Percentiles rank a stretch among this genome's conserved stretches.
phyloP scores from a whole-genome alignment of 2,888 invertebrate genomes.

The Ferdinandea cuprea region DNA sequence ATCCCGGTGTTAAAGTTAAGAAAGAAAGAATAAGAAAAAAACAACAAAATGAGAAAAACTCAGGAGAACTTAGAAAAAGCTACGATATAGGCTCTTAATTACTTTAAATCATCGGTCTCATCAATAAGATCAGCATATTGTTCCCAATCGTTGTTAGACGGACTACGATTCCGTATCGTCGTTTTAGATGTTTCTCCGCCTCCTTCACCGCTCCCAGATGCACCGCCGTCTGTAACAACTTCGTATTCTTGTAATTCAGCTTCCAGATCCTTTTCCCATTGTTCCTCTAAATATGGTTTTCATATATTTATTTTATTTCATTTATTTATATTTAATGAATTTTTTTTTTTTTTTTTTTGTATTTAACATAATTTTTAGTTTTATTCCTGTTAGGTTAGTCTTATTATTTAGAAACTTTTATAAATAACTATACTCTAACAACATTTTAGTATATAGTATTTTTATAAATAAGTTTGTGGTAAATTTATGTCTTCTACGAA shows the following conservation, averaged over 20 bases:
- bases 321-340: conserved; percentile 41
- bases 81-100: conserved; percentile 84
- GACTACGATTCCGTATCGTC: conserved; percentile 80
- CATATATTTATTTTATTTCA: conserved; percentile 69
- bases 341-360: conserved; percentile 46
- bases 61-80: conserved; percentile 83
- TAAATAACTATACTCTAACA: conserved; percentile 63
- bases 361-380: conserved; percentile 42
- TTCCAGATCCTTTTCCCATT: conserved; percentile 98
- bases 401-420: conserved; percentile 54
- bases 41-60: conserved; percentile 77
- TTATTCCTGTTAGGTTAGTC: conserved; percentile 58
- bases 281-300: conserved; percentile 86
- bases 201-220: conserved; percentile 75
- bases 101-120: conserved; percentile 84
- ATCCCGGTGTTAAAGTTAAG: conserved; percentile 74
- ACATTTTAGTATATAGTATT: conserved; percentile 61
- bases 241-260: conserved; percentile 98
- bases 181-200: conserved; percentile 79
- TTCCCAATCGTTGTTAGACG: conserved; percentile 83
- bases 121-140: conserved; percentile 83
- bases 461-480: conserved; percentile 60
- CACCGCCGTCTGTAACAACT: conserved; percentile 87
- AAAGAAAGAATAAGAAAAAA: conserved; percentile 76
- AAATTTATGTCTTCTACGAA: conserved; percentile 46